Base-by-base conservation (phyloP, 2,888 invertebrate species). In the Cephalotes varians region DNA sequence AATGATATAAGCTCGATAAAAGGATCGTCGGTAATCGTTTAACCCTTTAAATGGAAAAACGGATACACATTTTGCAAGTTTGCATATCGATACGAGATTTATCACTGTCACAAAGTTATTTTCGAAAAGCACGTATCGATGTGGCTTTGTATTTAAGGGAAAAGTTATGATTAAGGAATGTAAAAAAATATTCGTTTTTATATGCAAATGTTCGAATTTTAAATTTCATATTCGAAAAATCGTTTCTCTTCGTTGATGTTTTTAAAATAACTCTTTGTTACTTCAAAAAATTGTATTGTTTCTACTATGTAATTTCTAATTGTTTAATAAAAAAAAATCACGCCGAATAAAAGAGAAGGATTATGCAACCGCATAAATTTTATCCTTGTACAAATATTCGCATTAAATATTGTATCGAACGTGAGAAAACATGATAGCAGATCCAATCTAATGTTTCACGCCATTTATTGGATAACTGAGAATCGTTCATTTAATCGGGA, bases 381-480 rank as follows among this genome's bases (percentile, higher is more conserved):
- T 10, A 47, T 7, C 18, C 21, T 69, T 18, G 47, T 56, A 34
- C 44, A 56, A 56, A 67, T 77, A 73, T 34, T 25, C 18, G 56
- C 44, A 34, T 69, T 34, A 56, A 69, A 69, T 56, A 69, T 56
- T 31, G 18, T 56, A 69, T 47, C 44, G 34, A 79, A 71, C 2
- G 44, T 69, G 71, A 79, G 69, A 79, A 79, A 79, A 79, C 56
- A 69, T 44, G 44, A 79, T 56, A 79, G 71, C 31, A 49, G 64
- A 67, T 37, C 7, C 44, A 54, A 67, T 58, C 71, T 69, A 69
- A 69, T 69, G 56, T 79, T 58, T 69, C 71, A 34, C 31, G 31
- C 56, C 31, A 79, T 69, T 76, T 79, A 58, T 21, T 25, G 77
- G 77, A 79, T 79, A 79, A 79, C 44, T 28, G 77, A 49, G 51